Base-by-base conservation (phyloP, 2,113 vertebrate genomes). In the Pantherophis guttatus region DNA sequence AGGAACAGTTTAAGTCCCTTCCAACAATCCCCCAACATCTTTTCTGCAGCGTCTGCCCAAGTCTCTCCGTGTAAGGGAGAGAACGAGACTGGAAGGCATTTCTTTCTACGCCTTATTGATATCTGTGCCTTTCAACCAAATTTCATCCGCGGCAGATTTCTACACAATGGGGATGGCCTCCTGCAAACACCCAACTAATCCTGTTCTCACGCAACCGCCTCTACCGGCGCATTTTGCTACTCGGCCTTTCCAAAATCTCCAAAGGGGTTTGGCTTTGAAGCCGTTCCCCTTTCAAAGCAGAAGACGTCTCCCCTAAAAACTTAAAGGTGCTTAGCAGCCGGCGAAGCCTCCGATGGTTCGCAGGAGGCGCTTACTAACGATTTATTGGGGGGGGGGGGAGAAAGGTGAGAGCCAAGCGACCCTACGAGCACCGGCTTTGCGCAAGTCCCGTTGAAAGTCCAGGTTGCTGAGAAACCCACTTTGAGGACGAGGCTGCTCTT, bases 341-440 rank as follows among this genome's bases (percentile, higher is more conserved):
- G 53, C 0, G 12, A 26, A 33, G 55, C 88, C 23, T 0, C 21
- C 2, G 21, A 1, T 5, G 10, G 1, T n/a, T 21, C 29, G 0
- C 26, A 21, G 10, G 13, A 88, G 50, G 50, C 11, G 50, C 15
- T 53, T 7, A 5, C 19, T 13, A 29, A 53, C 6, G 10, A 65
- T 65, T 65, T 65, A n/a, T 70, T 44, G 2, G 44, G 44, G 44
- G 44, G 44, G 44, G 44, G 44, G 44, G 44, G 44, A 2, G 39
- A 39, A 39, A 39, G 55, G 15, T 29, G 44, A 11, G 26, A 12
- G 50, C 26, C 13, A 26, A 62, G 8, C 50, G 33, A n/a, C n/a
- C 48, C 59, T 90, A 2, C 7, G 21, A 26, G 53, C 11, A 24
- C 62, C 53, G 50, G 19, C 59, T 90, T 50, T 44, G 3, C 48